phyloP scores from a whole-genome alignment of 1,140 invertebrate species.

The Oreohelix idahoensis region DNA sequence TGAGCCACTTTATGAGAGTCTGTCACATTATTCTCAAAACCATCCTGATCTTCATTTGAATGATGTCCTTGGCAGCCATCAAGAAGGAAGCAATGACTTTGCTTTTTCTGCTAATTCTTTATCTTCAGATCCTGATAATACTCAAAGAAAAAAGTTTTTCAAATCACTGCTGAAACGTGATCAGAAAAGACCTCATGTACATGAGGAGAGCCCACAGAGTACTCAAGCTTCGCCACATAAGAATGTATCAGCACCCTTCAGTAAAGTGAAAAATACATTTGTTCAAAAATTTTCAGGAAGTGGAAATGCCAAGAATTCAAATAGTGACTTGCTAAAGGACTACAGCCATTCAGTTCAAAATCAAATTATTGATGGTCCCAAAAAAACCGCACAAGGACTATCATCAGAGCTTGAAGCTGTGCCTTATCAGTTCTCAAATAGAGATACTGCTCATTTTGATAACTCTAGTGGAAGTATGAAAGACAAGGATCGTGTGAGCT shows the following conservation, averaged over 20 bases:
- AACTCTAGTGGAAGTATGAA: neutral
- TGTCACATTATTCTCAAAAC: neutral
- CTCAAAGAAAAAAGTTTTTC: constrained; percentile 38
- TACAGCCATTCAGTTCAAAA: neutral
- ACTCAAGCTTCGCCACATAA: constrained; percentile 51
- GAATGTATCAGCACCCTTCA: constrained; percentile 48
- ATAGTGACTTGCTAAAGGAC: neutral
- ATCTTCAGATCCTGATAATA: constrained; percentile 10
- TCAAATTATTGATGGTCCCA: neutral
- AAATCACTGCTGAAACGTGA: constrained; percentile 38
- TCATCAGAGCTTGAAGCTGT: neutral
- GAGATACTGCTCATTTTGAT: neutral
- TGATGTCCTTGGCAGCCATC: neutral
- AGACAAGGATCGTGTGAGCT: neutral
- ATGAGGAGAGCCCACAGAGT: constrained; percentile 47
- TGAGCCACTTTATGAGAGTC: constrained; percentile 33
- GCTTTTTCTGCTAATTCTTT: neutral
- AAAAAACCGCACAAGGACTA: neutral
- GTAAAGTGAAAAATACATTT: constrained; percentile 53
- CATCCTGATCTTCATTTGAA: neutral
- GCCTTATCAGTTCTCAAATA: neutral
- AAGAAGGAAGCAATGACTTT: neutral
- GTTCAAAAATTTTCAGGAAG: constrained; percentile 54
- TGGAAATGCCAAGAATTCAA: constrained; percentile 40
- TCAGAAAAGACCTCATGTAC: constrained; percentile 32